phyloP scores from a whole-genome alignment of 2,888 invertebrate genomes.

The Dioctria linearis region DNA sequence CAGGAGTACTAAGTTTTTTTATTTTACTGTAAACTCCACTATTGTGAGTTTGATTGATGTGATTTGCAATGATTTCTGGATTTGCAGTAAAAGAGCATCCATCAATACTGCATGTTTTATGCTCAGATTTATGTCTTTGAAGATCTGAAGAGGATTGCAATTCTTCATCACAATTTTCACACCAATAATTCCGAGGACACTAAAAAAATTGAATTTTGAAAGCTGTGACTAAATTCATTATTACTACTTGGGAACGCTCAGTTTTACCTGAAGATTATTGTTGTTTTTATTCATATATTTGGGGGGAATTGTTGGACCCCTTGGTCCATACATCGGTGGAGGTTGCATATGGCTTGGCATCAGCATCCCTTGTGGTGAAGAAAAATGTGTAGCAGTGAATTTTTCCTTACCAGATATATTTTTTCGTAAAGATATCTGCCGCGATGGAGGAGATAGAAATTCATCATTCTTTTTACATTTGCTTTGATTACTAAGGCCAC shows the following conservation, averaged over 20 bases:
- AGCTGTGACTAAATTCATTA: background rate
- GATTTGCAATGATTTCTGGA: constrained; percentile 83
- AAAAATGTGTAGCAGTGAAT: constrained; percentile 60
- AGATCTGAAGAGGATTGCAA: constrained; percentile 76
- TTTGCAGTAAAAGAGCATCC: constrained; percentile 87
- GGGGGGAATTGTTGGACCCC: constrained; percentile 68
- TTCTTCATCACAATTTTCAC: constrained; percentile 87
- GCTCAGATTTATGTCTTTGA: constrained; percentile 80
- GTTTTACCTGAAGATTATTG: background rate
- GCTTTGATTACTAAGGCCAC: too few relatives aligned
- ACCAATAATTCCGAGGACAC: constrained; percentile 72
- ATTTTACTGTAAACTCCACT: constrained; percentile 88
- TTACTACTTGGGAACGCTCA: background rate
- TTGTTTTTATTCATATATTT: constrained; percentile 61
- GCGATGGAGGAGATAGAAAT: background rate
- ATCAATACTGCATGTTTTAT: constrained; percentile 85
- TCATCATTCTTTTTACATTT: too few relatives aligned
- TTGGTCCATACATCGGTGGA: constrained; percentile 70
- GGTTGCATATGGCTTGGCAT: constrained; percentile 67
- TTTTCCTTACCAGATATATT: background rate
- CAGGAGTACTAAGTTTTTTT: constrained; percentile 81
- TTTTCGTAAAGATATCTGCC: background rate
- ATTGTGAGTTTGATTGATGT: constrained; percentile 86
- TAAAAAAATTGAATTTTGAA: background rate
- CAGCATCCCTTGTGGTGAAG: constrained; percentile 69